Base-by-base conservation (phyloP, 2,113 vertebrate genomes). In the Rafetus swinhoei region DNA sequence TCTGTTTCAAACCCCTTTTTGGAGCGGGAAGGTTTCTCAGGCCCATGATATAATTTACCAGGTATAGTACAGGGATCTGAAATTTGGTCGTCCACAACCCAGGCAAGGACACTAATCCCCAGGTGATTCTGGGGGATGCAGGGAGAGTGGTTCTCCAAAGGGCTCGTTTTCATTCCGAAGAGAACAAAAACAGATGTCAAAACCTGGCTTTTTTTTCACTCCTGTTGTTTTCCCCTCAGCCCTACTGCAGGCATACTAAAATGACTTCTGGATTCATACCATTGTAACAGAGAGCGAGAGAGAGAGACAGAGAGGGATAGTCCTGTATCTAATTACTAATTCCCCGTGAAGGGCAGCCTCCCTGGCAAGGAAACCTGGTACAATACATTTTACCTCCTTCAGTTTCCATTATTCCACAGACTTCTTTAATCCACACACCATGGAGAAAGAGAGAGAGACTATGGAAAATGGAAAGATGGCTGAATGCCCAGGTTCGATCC, bases 401-500 rank as follows among this genome's bases (percentile, higher is more conserved):
- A 97, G 95, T 95, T 88, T 86, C 84, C 81, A 92, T 97, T 97
- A 97, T 94, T 96, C 25, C 81, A 79, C 93, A 94, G 86, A 74
- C 25, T 95, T 94, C 56, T 85, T 97, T 95, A 86, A 89, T 94
- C 92, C 92, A 0, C 72, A 81, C 89, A 57, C 84, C 90, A 93
- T 93, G 82, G 2, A 74, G 3, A 45, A 5, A 8, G 90, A 81
- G 88, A 95, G 87, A 93, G 79, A 95, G 74, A 85, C 87, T 10
- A 2, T 72, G 93, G 95, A 95, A 90, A 93, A 96, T 55, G 93
- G 90, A 92, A 97, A 97, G 93, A 96, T 95, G 96, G 93, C 94
- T 93, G 89, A 45, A 79, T 93, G 95, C 95, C 96, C 89, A 7
- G 6, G 72, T 93, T 92, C 91, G 92, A 92, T 86, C 87, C 54